Percentiles rank a stretch among this genome's conserved stretches.
Evolutionary conservation across 1,140 invertebrate species (phyloP).

Genomic region (Stenopsyche tienmushanensis): DNA sequence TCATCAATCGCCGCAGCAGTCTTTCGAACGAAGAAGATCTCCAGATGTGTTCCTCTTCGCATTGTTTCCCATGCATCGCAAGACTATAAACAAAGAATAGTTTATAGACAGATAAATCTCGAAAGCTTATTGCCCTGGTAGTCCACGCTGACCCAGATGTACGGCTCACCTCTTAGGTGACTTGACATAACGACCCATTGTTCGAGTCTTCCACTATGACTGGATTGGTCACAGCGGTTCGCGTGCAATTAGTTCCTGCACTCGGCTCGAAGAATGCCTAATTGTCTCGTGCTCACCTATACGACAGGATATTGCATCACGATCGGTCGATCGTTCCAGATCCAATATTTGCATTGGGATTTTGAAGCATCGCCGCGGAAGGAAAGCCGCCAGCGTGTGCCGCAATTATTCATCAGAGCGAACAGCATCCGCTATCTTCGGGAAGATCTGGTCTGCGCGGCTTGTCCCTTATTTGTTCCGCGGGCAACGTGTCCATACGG

Average conservation of each 20-base stretch:
- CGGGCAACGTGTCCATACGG: neutral
- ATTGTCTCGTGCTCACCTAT: too few relatives aligned
- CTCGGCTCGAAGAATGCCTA: neutral
- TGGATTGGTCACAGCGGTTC: slow-evolving; percentile 24
- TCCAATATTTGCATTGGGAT: too few relatives aligned
- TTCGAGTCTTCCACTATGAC: neutral
- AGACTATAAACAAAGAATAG: neutral
- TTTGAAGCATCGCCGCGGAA: too few relatives aligned
- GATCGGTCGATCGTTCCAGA: too few relatives aligned
- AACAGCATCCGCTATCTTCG: neutral
- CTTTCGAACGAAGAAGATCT: too few relatives aligned
- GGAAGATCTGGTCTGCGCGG: too few relatives aligned
- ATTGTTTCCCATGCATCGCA: neutral
- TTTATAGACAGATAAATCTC: slow-evolving; percentile 5
- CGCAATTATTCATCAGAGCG: neutral
- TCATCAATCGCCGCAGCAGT: too few relatives aligned
- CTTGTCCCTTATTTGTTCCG: too few relatives aligned
- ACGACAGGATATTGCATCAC: neutral
- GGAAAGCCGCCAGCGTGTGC: too few relatives aligned
- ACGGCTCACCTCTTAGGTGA: neutral
- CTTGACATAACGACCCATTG: slow-evolving; percentile 26
- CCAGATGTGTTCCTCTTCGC: neutral
- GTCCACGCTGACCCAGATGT: slow-evolving; percentile 23
- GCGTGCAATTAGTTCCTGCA: slow-evolving; percentile 18
- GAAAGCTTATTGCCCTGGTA: neutral